Evolutionary conservation across 2,888 invertebrate species (phyloP), one percentile per base, ranked within the genome.

Genomic region (Camptogramma bilineatum): DNA sequence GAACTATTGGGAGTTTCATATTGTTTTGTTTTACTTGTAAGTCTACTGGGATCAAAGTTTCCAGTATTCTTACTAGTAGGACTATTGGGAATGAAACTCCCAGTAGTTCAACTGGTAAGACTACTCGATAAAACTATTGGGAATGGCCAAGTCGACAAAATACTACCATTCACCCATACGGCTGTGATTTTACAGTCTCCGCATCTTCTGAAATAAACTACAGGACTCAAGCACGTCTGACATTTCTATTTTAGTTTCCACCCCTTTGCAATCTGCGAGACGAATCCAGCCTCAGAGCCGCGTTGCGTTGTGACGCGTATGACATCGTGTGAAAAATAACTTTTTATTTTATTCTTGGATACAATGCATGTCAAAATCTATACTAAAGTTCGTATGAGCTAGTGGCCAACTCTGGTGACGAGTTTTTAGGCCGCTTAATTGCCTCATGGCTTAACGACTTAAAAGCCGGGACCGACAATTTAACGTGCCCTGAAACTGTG

Each of bases 241-340:
- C 57, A 58, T 58, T 58, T 58, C 57, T 58, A 58, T 58, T 57
- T 58, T 51, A 58, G 50, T 58, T 51, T 42, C 21, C 42, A 42
- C 34, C 51, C 57, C 57, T 16, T 44, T 39, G 57, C 42, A 58
- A 58, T 51, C 50, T 58, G 42, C 16, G 42, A 52, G 34, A 44
- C 24, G 51, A 28, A 34, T n/a, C n/a, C 16, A 18, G 24, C 50
- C 17, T 24, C 4, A 34, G 39, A 39, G 50, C 39, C 19, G 21
- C 16, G 17, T 4, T 47, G 13, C 52, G n/a, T 21, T 13, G 13
- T 44, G 44, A 17, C 44, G 44, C 44, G 44, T 8, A 5, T 17
- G 17, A 44, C 44, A 16, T 44, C 17, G 44, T 44, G 44, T 17
- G 44, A 16, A 17, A 44, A 17, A 4, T 44, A 13, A 16, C 16